A percentile compares a stretch with the other conserved stretches of the same genome.
These are phyloP conservation scores for Eucriotettix oculatus DNA, from an alignment of 2,888 invertebrate species.

Conservation along the genomic window DNA sequence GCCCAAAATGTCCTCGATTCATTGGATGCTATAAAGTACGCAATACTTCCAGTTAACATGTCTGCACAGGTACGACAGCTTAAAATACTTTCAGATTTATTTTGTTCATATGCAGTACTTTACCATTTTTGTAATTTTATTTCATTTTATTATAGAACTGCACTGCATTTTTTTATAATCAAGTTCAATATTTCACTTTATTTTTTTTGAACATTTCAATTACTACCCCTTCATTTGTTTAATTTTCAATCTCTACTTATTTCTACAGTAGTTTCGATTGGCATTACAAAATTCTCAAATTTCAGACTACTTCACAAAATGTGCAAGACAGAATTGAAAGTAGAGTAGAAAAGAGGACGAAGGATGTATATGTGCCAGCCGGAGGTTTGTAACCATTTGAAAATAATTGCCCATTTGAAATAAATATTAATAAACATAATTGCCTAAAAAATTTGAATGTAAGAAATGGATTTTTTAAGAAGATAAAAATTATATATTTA, in stretches of 20 bases:
- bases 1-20: slow-evolving; percentile 47
- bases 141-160: too few relatives aligned
- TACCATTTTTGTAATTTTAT: too few relatives aligned
- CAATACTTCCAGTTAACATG: slow-evolving; percentile 64
- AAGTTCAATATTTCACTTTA: too few relatives aligned
- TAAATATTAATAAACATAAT: too few relatives aligned
- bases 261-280: too few relatives aligned
- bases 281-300: not conserved
- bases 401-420: too few relatives aligned
- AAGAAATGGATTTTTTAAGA: too few relatives aligned
- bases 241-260: not conserved
- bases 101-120: too few relatives aligned
- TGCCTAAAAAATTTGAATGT: too few relatives aligned
- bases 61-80: slow-evolving; percentile 47
- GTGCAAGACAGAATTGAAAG: slow-evolving; percentile 75
- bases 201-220: not conserved
- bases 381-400: slow-evolving; percentile 34
- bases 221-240: not conserved
- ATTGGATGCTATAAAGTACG: slow-evolving; percentile 39
- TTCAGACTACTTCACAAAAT: slow-evolving; percentile 61
- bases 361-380: slow-evolving; percentile 63
- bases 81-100: too few relatives aligned
- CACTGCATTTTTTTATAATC: too few relatives aligned
- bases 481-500: too few relatives aligned
- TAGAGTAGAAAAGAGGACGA: slow-evolving; percentile 74